Evolutionary conservation across 2,888 invertebrate genomes (phyloP).

Genomic region (Chrysolina americana): DNA sequence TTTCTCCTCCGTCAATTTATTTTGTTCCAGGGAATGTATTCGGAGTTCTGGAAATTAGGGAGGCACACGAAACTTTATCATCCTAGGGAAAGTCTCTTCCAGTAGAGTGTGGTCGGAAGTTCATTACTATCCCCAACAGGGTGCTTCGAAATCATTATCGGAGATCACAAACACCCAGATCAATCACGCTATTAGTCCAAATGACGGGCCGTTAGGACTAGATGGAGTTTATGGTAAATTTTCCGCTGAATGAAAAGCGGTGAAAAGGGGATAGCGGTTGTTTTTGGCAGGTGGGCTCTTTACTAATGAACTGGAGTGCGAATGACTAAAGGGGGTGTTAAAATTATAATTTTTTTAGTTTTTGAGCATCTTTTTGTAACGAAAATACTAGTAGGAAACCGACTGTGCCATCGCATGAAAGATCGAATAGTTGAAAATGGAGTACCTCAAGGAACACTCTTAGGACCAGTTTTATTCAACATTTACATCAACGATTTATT

Average conservation of each 20-base stretch:
- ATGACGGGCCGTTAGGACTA: conserved; percentile 37
- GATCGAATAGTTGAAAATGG: no score
- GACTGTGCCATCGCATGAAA: no score
- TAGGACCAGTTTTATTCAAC: no score
- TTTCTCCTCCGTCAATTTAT: not conserved
- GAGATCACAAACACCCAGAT: conserved; percentile 37
- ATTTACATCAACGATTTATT: no score
- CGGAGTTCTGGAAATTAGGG: not conserved
- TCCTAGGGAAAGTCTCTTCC: conserved; percentile 10
- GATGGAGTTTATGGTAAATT: conserved; percentile 29
- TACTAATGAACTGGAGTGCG: not conserved
- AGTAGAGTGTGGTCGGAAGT: conserved; percentile 30
- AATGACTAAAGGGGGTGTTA: not conserved
- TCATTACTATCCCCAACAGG: conserved; percentile 39
- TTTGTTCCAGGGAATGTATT: not conserved
- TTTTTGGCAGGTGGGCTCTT: conserved; percentile 9
- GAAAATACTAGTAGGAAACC: no score
- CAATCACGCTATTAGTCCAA: conserved; percentile 39
- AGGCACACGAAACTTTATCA: not conserved
- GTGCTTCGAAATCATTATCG: conserved; percentile 45
- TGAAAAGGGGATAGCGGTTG: not conserved
- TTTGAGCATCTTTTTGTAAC: no score
- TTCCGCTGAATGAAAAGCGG: not conserved
- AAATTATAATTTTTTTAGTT: no score
- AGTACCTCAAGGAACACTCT: no score